These are phyloP conservation scores for Myodes glareolus DNA, from an alignment of 2,113 vertebrate species.

Conservation along the genomic window DNA sequence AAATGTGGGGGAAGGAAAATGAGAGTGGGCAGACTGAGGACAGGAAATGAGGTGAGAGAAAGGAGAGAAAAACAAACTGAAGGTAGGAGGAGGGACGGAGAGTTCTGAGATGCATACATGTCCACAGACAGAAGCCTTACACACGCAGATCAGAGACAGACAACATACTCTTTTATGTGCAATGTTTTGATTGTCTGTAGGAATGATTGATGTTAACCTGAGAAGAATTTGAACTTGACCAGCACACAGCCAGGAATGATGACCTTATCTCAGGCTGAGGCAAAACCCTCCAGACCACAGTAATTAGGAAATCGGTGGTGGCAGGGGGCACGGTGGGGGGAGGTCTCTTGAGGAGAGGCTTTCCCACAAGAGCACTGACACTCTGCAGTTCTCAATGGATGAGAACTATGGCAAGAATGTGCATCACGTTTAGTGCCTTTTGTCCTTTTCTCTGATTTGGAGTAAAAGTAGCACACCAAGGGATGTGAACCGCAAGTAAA, in stretches of 20 bases:
- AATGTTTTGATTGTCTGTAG: conserved; percentile 54
- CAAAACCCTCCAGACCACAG: conserved; percentile 48
- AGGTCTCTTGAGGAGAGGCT: conserved; percentile 61
- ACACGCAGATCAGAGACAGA: conserved; percentile 49
- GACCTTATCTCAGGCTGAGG: conserved; percentile 41
- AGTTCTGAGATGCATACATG: background rate
- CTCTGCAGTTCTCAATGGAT: conserved; percentile 42
- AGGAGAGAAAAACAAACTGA: background rate
- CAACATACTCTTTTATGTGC: conserved; percentile 13
- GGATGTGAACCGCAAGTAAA: conserved; percentile 35
- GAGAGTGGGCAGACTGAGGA: too few species aligned
- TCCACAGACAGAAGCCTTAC: conserved; percentile 16
- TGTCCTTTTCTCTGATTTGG: conserved; percentile 46
- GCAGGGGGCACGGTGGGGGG: background rate
- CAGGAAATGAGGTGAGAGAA: background rate
- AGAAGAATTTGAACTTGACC: conserved; percentile 69
- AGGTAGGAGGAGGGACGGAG: background rate
- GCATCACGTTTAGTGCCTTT: conserved; percentile 12
- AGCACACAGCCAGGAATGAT: conserved; percentile 50
- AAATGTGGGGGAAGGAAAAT: background rate
- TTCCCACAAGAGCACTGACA: conserved; percentile 56
- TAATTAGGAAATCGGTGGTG: conserved; percentile 56
- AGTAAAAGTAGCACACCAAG: conserved; percentile 21
- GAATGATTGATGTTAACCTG: conserved; percentile 67
- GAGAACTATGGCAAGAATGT: conserved; percentile 70